Conservation (phyloP, 2,797 vertebrate genomes). For the Sebastes iracundus region DNA sequence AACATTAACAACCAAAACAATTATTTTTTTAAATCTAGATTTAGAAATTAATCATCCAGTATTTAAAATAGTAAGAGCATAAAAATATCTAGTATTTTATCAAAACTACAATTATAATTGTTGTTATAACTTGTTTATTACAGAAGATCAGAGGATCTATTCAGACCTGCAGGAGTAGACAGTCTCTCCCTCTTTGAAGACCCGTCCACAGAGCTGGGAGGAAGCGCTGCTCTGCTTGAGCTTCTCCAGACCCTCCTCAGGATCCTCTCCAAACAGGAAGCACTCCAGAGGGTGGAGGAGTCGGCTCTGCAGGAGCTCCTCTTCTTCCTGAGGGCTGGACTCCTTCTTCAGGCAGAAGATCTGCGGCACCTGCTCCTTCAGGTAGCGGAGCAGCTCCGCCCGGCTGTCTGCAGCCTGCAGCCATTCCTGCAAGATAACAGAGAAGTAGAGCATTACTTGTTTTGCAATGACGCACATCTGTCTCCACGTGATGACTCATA, state of each 20-base stretch:
- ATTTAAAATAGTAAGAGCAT: background rate
- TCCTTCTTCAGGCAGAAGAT: conserved; percentile 89
- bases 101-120: background rate
- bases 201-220: conserved; percentile 94
- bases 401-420: conserved; percentile 86
- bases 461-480: background rate
- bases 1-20: background rate
- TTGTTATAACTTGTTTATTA: background rate
- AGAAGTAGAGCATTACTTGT: background rate
- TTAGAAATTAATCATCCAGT: background rate
- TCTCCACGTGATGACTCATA: conserved; percentile 1
- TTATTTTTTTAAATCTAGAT: background rate
- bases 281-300: conserved; percentile 91
- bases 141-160: background rate
- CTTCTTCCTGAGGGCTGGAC: conserved; percentile 87
- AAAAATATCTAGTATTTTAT: background rate
- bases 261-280: conserved; percentile 93
- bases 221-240: conserved; percentile 86
- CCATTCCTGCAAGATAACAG: conserved; percentile 85
- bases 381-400: conserved; percentile 83
- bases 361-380: conserved; percentile 90
- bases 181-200: conserved; percentile 97
- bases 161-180: conserved; percentile 98
- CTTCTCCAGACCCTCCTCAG: conserved; percentile 89
- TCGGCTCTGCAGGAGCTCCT: conserved; percentile 82